Base-by-base conservation (phyloP, 2,888 invertebrate species). In the Nebria brevicollis region DNA sequence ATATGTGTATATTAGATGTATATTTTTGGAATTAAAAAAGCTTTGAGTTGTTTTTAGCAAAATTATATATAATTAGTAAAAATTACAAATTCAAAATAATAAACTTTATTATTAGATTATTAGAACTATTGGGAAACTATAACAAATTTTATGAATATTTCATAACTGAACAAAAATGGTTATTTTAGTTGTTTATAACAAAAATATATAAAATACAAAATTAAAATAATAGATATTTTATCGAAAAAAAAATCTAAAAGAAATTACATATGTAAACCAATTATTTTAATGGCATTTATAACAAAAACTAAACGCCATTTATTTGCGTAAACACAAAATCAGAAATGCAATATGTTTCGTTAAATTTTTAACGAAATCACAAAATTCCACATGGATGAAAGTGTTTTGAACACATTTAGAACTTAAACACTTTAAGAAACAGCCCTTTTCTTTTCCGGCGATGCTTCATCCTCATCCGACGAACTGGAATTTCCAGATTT, bases 381-480 rank as follows among this genome's bases (percentile, higher is more conserved):
- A 77, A 74, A 72, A 75, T 70, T 70, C 72, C 65, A 74, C 75
- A 82, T 72, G 70, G 66, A 25, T 20, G 66, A 70, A 70, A 70
- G 70, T 70, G 70, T 70, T 70, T 25, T 77, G 54, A 77, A 79
- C 79, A 54, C 75, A 79, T 77, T 75, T 75, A 79, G 76, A 77
- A 74, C 66, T 73, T 66, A 76, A 42, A 70, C 70, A 75, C 26
- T 77, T 72, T 54, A 6, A 54, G 13, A 54, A 25, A 73, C 65
- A 34, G 79, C 77, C 10, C 78, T 75, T 82, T 86, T 87, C 83
- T 87, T 87, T 81, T 86, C 86, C 34, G 87, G 88, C 74, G 86
- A 86, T 83, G 87, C 87, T 25, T 87, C 88, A 6, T 85, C 86
- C 11, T 77, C 83, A 20, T 13, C 54, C 54, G 54, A 54, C 54